These are phyloP conservation scores for Drosophila obscura DNA, from an alignment of 1,140 invertebrate species.

Conservation along the genomic window DNA sequence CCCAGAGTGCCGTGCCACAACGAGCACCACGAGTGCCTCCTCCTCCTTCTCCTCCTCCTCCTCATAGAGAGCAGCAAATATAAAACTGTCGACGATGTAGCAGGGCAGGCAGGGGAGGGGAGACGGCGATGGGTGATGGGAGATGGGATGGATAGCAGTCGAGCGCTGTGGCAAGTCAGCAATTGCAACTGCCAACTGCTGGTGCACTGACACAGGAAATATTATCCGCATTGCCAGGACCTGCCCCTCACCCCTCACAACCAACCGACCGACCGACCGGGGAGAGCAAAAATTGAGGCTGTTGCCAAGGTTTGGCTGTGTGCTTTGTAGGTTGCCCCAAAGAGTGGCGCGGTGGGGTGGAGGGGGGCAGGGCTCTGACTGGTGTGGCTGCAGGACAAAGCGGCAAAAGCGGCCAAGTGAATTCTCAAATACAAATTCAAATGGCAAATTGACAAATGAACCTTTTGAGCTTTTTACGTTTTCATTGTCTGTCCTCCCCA, in stretches of 20 bases:
- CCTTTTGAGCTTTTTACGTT: constrained; percentile 80
- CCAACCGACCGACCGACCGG: neutral
- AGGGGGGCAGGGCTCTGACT: neutral
- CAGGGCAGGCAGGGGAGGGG: neutral
- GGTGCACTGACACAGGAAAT: constrained; percentile 79
- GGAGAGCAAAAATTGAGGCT: constrained; percentile 50
- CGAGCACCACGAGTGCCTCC: neutral
- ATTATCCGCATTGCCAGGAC: constrained; percentile 78
- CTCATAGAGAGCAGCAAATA: constrained; percentile 60
- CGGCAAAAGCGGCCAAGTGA: constrained; percentile 79
- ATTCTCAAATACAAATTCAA: constrained; percentile 82
- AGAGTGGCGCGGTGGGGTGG: neutral
- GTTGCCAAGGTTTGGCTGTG: constrained; percentile 35
- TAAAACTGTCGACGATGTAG: constrained; percentile 77
- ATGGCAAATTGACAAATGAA: constrained; percentile 82
- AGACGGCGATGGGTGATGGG: constrained; percentile 23
- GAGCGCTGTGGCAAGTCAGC: constrained; percentile 27
- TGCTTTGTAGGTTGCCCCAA: constrained; percentile 33
- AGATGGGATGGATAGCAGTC: constrained; percentile 6
- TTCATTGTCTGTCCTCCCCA: constrained; percentile 59
- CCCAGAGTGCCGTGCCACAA: constrained; percentile 27
- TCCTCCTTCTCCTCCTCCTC: constrained; percentile 2
- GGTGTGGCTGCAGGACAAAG: constrained; percentile 56
- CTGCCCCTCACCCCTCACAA: constrained; percentile 1
- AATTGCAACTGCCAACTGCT: constrained; percentile 74